Base-by-base conservation (phyloP, 2,888 invertebrate genomes). In the Acanthoscelides obtectus region DNA sequence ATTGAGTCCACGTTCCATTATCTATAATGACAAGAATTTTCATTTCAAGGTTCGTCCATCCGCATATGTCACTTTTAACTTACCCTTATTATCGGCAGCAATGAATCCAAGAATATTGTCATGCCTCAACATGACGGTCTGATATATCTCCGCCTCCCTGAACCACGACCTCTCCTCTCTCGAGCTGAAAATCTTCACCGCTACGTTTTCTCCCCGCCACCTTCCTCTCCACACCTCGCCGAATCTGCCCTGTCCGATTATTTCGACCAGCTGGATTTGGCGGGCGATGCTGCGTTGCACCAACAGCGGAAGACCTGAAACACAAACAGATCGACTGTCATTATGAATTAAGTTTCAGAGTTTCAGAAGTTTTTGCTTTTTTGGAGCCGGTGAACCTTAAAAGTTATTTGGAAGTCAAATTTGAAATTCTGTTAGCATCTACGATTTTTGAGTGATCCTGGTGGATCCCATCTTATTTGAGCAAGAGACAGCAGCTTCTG, bases 71-170 rank as follows among this genome's bases (percentile, higher is more conserved):
- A n/a, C n/a, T n/a, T n/a, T n/a, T n/a, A 69, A 22, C 45, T 64
- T 73, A 98, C 98, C 98, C 91, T 98, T 98, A 84, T 99, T 99
- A 86, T 99, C 99, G 67, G 98, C 98, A 45, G 99, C 99, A 80
- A 99, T 98, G 85, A 99, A 99, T 6, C 99, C 98, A 22, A 99
- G 90, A 78, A 99, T 97, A 84, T 99, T 98, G 84, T 98, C 97
- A 86, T 99, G 99, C 20, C 99, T 90, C 81, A 99, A 87, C 98
- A 99, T 98, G 72, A 97, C 97, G 0, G 99, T 98, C 86, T 98
- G 98, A 87, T 99, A 99, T 78, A 99, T 98, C 87, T 98, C 97
- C 0, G 98, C 97, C 86, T 99, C 99, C 67, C 99, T 90, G 86
- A 96, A 97, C 98, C 99, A 99, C 0, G 98, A 98, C 76, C 95